Base-by-base conservation (phyloP, 2,113 vertebrate genomes). In the Melanostigma gelatinosum region DNA sequence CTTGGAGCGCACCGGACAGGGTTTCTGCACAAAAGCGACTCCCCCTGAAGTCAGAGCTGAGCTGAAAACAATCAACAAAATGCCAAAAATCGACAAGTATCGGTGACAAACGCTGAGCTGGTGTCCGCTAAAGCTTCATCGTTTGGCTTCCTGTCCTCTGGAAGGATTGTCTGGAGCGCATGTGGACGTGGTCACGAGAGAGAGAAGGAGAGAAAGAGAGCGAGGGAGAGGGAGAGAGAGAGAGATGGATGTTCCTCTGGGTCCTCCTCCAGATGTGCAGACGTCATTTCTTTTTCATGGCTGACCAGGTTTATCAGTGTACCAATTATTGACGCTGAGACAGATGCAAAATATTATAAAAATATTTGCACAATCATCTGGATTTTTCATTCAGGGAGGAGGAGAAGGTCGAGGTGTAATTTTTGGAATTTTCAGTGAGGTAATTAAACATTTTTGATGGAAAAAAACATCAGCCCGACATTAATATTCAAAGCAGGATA, bases 191-290 rank as follows among this genome's bases (percentile, higher is more conserved):
- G 87, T 83, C 76, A 22, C 36, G 58, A 64, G 73, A 42, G 74
- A 44, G 64, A 57, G 44, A 66, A 36, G 38, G 75, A 46, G 55
- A 57, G 44, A 66, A 36, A 46, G 75, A 46, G 55, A 57, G 62
- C 52, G 50, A 38, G 64, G 58, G 88, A 75, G 73, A 71, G 63
- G 29, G 20, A 57, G 22, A 58, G 77, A 72, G 62, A 69, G 82
- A 57, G 77, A 64, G 69, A 62, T n/a, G 20, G 63, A 60, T 83
- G 87, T 90, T 80, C 72, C 81, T 84, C 7, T 75, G 78, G 85
- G 64, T 91, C 91, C 92, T 92, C 90, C 91, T 90, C 92, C 90
- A 91, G 84, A 90, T 91, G 91, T 90, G 87, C 63, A 73, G 27
- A 81, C 75, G 76, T 84, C 75, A 70, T 65, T 80, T 70, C 54